Evolutionary conservation across 2,113 vertebrate species (phyloP).

Genomic region (Grammomys dolichurus): DNA sequence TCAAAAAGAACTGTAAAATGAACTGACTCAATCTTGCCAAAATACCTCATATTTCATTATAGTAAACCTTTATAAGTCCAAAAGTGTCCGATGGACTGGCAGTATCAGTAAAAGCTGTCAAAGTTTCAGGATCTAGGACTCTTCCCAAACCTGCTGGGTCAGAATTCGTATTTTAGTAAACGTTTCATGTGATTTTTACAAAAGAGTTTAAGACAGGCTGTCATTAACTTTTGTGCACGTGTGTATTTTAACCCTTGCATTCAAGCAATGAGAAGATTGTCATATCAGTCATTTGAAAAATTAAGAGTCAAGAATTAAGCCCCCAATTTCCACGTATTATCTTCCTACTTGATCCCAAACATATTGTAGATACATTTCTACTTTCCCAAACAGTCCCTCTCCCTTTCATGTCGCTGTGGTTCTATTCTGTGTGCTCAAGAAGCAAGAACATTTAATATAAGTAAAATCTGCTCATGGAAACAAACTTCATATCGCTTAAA

Average conservation of each 20-base stretch:
- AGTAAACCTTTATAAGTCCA: not conserved
- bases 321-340: not conserved
- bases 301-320: not conserved
- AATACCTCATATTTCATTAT: not conserved
- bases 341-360: not conserved
- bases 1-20: not conserved
- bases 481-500: not conserved
- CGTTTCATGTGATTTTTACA: not conserved
- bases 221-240: not conserved
- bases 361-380: not conserved
- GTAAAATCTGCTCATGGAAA: not conserved
- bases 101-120: not conserved
- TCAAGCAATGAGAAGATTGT: not conserved
- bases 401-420: accelerated
- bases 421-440: not conserved
- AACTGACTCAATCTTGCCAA: not conserved
- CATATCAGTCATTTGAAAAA: not conserved
- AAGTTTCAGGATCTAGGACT: not conserved
- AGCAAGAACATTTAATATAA: not conserved
- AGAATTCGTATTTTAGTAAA: not conserved
- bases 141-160: not conserved
- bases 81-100: too few species aligned
- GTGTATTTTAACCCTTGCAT: not conserved
- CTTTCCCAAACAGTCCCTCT: not conserved
- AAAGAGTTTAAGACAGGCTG: not conserved